phyloP scores from a whole-genome alignment of 2,888 invertebrate species.

The Agonopterix alstromeriana region DNA sequence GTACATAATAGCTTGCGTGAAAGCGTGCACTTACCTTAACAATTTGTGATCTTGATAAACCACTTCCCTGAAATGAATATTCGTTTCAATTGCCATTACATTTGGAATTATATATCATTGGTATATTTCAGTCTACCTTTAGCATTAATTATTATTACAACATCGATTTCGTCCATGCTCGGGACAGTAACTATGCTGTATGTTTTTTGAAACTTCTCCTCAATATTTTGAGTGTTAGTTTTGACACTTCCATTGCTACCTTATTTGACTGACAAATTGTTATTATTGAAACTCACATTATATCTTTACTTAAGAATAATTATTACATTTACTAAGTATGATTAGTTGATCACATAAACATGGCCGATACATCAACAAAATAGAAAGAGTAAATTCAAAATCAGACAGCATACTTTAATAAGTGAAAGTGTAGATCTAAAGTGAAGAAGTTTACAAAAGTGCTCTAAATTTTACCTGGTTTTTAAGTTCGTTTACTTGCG shows the following conservation, averaged over 20 bases:
- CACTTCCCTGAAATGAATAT: slow-evolving; percentile 70
- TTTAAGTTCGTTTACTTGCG: slow-evolving; percentile 93
- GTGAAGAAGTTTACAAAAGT: slow-evolving; percentile 1
- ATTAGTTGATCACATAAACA: background rate
- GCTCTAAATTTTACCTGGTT: slow-evolving; percentile 59
- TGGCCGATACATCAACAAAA: no score
- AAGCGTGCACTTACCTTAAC: slow-evolving; percentile 67
- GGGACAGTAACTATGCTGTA: slow-evolving; percentile 59
- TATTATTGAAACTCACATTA: no score
- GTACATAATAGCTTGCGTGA: slow-evolving; percentile 21
- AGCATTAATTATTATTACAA: slow-evolving; percentile 57
- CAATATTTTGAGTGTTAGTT: background rate
- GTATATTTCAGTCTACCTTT: slow-evolving; percentile 27
- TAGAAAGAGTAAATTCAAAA: slow-evolving; percentile 20
- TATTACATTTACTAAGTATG: background rate
- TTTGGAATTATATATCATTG: slow-evolving; percentile 3
- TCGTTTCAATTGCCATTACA: slow-evolving; percentile 31
- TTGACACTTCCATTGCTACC: background rate
- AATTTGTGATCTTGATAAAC: slow-evolving; percentile 55
- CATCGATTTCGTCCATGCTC: slow-evolving; percentile 62
- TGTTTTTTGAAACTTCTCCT: slow-evolving; percentile 29
- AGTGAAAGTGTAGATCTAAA: slow-evolving; percentile 23
- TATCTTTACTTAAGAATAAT: no score
- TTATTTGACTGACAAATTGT: no score
- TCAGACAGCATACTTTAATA: slow-evolving; percentile 11